Evolutionary conservation across 1,140 invertebrate genomes (phyloP).

Genomic region (Orchesella cincta): DNA sequence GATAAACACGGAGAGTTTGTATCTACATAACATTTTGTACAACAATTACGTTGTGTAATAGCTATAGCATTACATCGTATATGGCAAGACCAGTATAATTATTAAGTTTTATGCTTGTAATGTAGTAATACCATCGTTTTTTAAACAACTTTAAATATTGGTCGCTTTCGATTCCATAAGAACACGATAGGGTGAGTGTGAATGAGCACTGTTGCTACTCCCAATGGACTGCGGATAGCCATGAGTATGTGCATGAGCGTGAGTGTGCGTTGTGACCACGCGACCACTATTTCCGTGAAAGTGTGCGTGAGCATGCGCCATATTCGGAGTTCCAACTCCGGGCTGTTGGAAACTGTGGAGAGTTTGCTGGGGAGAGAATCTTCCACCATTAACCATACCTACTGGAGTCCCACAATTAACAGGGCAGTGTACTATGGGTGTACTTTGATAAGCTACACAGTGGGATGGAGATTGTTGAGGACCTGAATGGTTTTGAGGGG

Average conservation of each 20-base stretch:
- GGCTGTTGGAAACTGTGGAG: slow-evolving; percentile 25
- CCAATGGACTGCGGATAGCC: neutral
- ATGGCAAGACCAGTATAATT: no score
- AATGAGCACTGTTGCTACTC: slow-evolving; percentile 28
- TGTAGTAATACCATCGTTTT: no score
- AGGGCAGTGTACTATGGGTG: slow-evolving; percentile 50
- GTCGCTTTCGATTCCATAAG: slow-evolving; percentile 49
- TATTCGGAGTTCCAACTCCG: slow-evolving; percentile 20
- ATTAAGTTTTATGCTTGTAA: no score
- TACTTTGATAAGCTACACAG: slow-evolving; percentile 49
- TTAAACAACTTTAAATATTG: slow-evolving; percentile 47
- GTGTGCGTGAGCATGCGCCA: slow-evolving; percentile 43
- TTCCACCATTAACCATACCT: neutral
- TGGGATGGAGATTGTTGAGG: slow-evolving; percentile 47
- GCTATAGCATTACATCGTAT: no score
- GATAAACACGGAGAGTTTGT: no score
- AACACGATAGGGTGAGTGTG: slow-evolving; percentile 46
- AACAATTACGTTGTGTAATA: no score
- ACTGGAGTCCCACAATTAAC: slow-evolving; percentile 42
- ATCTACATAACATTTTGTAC: no score
- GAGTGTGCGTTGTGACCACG: neutral
- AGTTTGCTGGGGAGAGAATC: slow-evolving; percentile 48
- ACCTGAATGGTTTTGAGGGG: slow-evolving; percentile 27
- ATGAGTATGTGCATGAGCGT: slow-evolving; percentile 6
- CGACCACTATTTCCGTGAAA: slow-evolving; percentile 38